These are phyloP conservation scores for Halcyon senegalensis DNA, from an alignment of 2,113 vertebrate species.

Conservation along the genomic window DNA sequence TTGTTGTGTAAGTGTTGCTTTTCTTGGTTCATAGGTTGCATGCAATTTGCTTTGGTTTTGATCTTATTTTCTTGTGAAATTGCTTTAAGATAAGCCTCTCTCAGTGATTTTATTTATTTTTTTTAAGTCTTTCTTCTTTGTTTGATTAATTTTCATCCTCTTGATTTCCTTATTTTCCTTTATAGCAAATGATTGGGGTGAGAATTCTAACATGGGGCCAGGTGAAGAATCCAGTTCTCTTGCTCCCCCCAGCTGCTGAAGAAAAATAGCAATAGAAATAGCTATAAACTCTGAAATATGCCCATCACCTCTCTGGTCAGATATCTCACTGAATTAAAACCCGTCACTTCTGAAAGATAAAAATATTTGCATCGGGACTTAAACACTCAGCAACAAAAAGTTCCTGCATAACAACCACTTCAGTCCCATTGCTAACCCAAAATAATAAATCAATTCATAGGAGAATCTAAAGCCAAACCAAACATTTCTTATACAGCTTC, in stretches of 20 bases:
- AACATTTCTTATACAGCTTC: neutral
- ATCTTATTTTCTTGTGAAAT: constrained; percentile 52
- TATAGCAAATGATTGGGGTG: neutral
- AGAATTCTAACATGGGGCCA: constrained; percentile 1
- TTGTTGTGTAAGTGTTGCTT: constrained; percentile 44
- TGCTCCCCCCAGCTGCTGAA: constrained; percentile 59
- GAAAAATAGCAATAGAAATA: neutral
- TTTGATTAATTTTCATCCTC: constrained; percentile 46
- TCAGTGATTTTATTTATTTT: neutral
- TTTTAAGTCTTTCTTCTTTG: constrained; percentile 50
- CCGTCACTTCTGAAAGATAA: neutral
- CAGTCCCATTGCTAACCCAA: neutral
- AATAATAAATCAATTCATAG: neutral
- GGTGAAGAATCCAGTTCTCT: neutral
- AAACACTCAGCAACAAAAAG: neutral
- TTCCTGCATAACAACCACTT: neutral
- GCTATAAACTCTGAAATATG: neutral
- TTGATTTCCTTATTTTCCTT: constrained; percentile 24
- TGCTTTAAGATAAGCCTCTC: constrained; percentile 31
- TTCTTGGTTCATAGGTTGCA: neutral
- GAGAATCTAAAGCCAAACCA: neutral
- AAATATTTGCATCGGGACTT: neutral
- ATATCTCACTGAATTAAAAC: neutral
- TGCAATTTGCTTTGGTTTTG: constrained; percentile 39
- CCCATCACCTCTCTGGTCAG: neutral